Base-by-base conservation (phyloP, 2,113 vertebrate species). In the Spermophilus dauricus region DNA sequence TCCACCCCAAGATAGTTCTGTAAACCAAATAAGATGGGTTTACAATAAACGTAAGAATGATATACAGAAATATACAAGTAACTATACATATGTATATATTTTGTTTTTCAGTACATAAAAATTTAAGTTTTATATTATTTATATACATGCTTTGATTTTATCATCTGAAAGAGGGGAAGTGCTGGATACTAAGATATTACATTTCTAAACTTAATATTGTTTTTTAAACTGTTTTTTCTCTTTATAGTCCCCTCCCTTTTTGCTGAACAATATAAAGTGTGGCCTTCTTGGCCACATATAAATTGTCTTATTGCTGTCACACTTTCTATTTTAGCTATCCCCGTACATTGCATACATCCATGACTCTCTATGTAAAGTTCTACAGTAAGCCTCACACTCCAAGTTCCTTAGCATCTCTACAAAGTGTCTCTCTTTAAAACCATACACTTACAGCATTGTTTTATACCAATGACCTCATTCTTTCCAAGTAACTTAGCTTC, bases 1-100 rank as follows among this genome's bases (percentile, higher is more conserved):
- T 30, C 13, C 30, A 26, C n/a, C 0, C 0, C 14, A 37, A 34
- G 42, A 14, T 17, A 85, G 85, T 22, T 95, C 51, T 91, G 5
- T 77, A 97, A 93, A 70, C 14, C 61, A 32, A 83, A 83, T 56
- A 85, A 86, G 86, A n/a, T 94, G 0, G 51, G 93, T 81, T 85
- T 80, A 34, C 86, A 96, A 58, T 73, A 7, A 93, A 32, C 77
- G 72, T 77, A 11, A 85, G 63, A 56, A 48, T 82, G 18, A 42
- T 75, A 37, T 48, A 26, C 16, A 48, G 30, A 91, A 56, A 42
- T 1, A 86, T 81, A 37, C 8, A 92, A 96, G 70, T 81, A 73
- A 58, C 9, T 37, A 53, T 32, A 42, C 34, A 39, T 1, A 61
- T 26, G 6, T 37, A 53, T 24, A 70, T 42, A 32, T 80, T 30